Evolutionary conservation across 2,113 vertebrate genomes (phyloP).

Genomic region (Eulemur rufifrons): DNA sequence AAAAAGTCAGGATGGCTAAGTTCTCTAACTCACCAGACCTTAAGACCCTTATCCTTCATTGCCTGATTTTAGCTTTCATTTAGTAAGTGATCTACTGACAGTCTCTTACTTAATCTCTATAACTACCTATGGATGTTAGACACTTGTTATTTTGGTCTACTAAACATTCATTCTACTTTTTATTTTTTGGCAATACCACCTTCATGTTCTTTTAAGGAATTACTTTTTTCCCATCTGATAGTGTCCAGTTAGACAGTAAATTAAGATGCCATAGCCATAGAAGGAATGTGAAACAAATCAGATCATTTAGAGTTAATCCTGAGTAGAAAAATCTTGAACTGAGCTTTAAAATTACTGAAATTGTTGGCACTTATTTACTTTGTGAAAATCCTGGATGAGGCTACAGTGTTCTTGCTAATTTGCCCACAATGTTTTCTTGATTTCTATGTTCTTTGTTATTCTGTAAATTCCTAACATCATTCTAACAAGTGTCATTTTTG

Average conservation of each 20-base stretch:
- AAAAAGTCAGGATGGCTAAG: not conserved
- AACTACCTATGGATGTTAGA: not conserved
- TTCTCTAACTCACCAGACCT: not conserved
- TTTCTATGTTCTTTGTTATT: not conserved
- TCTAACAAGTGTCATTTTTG: not conserved
- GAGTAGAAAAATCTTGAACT: not conserved
- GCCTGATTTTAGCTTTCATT: not conserved
- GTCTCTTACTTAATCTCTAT: not conserved
- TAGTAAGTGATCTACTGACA: not conserved
- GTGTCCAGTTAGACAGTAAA: not conserved
- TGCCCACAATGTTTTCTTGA: not conserved
- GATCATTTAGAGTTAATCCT: not conserved
- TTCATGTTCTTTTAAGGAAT: constrained; percentile 13
- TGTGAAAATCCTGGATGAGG: not conserved
- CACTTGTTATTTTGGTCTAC: not conserved
- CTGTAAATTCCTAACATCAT: not conserved
- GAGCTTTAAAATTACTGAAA: not conserved
- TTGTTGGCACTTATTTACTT: not conserved
- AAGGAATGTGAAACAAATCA: not conserved
- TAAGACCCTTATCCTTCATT: not conserved
- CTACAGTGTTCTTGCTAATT: not conserved
- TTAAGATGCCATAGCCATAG: not conserved
- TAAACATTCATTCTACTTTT: not conserved
- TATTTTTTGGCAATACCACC: not conserved
- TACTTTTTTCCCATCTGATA: not conserved